phyloP scores from a whole-genome alignment of 2,113 vertebrate species.

The Dicentrarchus labrax region DNA sequence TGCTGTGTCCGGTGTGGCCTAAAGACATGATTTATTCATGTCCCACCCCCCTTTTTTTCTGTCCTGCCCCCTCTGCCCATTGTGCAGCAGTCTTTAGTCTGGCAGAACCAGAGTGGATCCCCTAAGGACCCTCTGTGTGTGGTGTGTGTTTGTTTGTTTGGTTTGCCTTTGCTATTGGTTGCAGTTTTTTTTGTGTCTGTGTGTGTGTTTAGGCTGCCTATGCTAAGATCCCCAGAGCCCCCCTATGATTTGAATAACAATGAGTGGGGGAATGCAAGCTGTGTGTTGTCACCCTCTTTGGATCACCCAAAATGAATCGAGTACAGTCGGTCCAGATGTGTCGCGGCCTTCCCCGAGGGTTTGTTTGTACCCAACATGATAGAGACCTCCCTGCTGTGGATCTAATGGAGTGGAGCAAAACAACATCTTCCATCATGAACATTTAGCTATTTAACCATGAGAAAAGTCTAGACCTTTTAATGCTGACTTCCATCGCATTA shows the following conservation, averaged over 20 bases:
- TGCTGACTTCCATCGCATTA: neutral
- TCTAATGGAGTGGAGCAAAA: slow-evolving; percentile 44
- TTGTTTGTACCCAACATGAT: slow-evolving; percentile 55
- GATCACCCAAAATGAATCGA: slow-evolving; percentile 54
- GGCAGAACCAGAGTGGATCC: slow-evolving; percentile 38
- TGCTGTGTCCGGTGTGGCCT: slow-evolving; percentile 59
- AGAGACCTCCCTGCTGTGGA: slow-evolving; percentile 54
- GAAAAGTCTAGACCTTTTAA: slow-evolving; percentile 3
- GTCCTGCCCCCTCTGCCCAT: slow-evolving; percentile 51
- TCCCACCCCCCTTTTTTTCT: slow-evolving; percentile 58
- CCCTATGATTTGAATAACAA: slow-evolving; percentile 77
- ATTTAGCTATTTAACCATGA: slow-evolving; percentile 20
- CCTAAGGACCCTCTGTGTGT: slow-evolving; percentile 33
- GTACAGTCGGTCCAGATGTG: slow-evolving; percentile 71
- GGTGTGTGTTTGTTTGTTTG: slow-evolving; percentile 23
- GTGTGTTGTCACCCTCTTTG: slow-evolving; percentile 57
- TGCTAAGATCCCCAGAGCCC: slow-evolving; percentile 53
- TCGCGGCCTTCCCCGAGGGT: slow-evolving; percentile 43
- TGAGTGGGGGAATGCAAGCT: slow-evolving; percentile 67
- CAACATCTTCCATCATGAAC: slow-evolving; percentile 22
- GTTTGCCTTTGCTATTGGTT: slow-evolving; percentile 5
- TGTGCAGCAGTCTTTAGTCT: slow-evolving; percentile 49
- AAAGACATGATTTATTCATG: slow-evolving; percentile 72
- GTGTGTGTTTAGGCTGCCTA: slow-evolving; percentile 39
- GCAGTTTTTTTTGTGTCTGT: neutral